Base-by-base conservation (phyloP, 2,888 invertebrate species). In the Aphelenchoides bicaudatus region DNA sequence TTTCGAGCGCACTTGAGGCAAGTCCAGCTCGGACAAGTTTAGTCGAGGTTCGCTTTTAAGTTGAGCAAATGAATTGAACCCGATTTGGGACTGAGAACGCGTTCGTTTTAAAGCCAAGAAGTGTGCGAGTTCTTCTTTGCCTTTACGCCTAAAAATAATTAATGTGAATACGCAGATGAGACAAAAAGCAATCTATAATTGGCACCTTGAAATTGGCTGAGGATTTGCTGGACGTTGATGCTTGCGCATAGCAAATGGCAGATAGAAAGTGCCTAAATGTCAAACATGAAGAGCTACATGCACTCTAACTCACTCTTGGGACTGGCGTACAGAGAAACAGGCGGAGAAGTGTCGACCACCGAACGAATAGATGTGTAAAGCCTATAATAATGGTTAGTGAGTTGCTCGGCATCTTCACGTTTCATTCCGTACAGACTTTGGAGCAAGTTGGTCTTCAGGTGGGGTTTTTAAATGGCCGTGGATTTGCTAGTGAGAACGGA, bases 381-480 rank as follows among this genome's bases (percentile, higher is more conserved):
- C 27, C 62, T 54, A 31, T 62, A 62, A 39, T 62, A 63, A 39
- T 62, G 62, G 29, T 48, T 39, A 37, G 51, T 31, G 21, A 62
- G 46, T 10, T 57, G 63, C 46, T 64, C 63, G 28, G 58, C 62
- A 39, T 62, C 62, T 39, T 62, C 58, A 29, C 62, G 51, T 50
- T 56, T 37, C 62, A 62, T 62, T 55, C 27, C n/a, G 13, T 58
- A n/a, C 2, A 52, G 49, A 52, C 52, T 43, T n/a, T n/a, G 34
- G 34, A 10, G n/a, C n/a, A n/a, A n/a, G n/a, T n/a, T n/a, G n/a
- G n/a, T n/a, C n/a, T n/a, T n/a, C n/a, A n/a, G n/a, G n/a, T n/a
- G n/a, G n/a, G n/a, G n/a, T n/a, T n/a, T n/a, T n/a, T n/a, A n/a
- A n/a, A n/a, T n/a, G n/a, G n/a, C n/a, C n/a, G n/a, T n/a, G n/a